These are phyloP conservation scores for Laodelphax striatellus DNA, from an alignment of 1,140 invertebrate species.

Conservation along the genomic window DNA sequence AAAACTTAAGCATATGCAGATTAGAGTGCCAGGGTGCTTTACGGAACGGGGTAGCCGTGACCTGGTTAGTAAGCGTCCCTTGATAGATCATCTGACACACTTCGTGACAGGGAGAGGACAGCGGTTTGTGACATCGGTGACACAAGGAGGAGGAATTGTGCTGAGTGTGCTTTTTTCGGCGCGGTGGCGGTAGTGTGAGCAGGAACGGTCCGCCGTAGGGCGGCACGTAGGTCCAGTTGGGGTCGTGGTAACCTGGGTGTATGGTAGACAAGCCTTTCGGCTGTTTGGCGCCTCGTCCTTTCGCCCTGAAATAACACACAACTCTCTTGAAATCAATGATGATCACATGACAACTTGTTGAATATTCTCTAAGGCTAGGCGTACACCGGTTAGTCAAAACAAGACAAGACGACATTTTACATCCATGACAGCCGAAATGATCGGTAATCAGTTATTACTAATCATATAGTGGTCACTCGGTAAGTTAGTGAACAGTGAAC, in stretches of 20 bases:
- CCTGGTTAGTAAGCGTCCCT: neutral
- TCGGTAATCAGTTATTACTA: too few relatives aligned
- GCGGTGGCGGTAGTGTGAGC: conserved; percentile 20
- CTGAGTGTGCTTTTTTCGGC: conserved; percentile 18
- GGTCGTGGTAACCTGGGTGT: conserved; percentile 10
- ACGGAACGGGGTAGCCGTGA: conserved; percentile 26
- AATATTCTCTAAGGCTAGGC: too few relatives aligned
- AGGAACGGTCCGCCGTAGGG: neutral
- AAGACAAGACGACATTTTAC: too few relatives aligned
- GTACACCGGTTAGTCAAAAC: too few relatives aligned
- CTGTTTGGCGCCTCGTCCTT: conserved; percentile 7
- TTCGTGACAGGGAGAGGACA: neutral
- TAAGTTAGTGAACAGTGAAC: too few relatives aligned
- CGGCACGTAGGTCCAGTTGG: conserved; percentile 5
- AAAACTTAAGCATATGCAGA: conserved; percentile 37
- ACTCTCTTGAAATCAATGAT: too few relatives aligned
- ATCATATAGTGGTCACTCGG: too few relatives aligned
- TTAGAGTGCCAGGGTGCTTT: conserved; percentile 40
- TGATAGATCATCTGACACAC: neutral
- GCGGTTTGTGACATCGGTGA: neutral
- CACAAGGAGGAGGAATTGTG: neutral
- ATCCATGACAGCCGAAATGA: too few relatives aligned
- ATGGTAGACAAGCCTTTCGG: conserved; percentile 3
- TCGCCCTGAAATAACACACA: conserved; percentile 15
- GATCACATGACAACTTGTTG: too few relatives aligned